Percentiles rank a stretch among this genome's conserved stretches.
Conservation (phyloP, 2,797 vertebrate species). For the Myotis daubentonii region DNA sequence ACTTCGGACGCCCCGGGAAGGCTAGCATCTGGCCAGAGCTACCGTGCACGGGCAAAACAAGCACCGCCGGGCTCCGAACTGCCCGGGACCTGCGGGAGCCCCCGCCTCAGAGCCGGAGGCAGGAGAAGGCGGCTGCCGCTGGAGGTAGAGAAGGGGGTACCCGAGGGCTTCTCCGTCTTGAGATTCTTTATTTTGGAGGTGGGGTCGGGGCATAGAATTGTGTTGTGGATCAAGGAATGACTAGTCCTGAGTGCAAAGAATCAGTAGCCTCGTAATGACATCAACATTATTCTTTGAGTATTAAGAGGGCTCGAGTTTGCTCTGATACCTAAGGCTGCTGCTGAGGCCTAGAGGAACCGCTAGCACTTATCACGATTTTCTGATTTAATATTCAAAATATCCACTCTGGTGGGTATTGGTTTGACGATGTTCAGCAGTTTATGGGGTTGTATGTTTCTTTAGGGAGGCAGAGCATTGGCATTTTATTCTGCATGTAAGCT, state of each 20-base stretch:
- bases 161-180: neutral
- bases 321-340: conserved; percentile 68
- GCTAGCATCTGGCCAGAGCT: neutral
- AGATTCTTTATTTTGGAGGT: conserved; percentile 15
- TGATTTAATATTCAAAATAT: conserved; percentile 57
- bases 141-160: conserved; percentile 68
- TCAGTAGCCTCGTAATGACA: conserved; percentile 66
- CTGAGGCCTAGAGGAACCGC: conserved; percentile 77
- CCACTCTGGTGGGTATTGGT: neutral
- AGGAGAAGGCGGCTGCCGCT: conserved; percentile 59
- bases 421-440: conserved; percentile 42
- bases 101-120: conserved; percentile 53
- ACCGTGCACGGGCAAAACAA: neutral
- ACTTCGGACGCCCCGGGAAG: neutral
- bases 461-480: conserved; percentile 6
- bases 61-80: conserved; percentile 38
- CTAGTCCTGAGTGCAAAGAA: conserved; percentile 41
- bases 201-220: neutral
- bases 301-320: conserved; percentile 63
- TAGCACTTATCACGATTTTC: conserved; percentile 54
- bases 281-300: conserved; percentile 62
- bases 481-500: conserved; percentile 57
- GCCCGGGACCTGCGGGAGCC: conserved; percentile 70
- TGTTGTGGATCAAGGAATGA: conserved; percentile 48
- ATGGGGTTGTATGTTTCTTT: conserved; percentile 39